Evolutionary conservation across 2,888 invertebrate genomes (phyloP), one percentile per base, ranked within the genome.

Genomic region (Taenaris catops): DNA sequence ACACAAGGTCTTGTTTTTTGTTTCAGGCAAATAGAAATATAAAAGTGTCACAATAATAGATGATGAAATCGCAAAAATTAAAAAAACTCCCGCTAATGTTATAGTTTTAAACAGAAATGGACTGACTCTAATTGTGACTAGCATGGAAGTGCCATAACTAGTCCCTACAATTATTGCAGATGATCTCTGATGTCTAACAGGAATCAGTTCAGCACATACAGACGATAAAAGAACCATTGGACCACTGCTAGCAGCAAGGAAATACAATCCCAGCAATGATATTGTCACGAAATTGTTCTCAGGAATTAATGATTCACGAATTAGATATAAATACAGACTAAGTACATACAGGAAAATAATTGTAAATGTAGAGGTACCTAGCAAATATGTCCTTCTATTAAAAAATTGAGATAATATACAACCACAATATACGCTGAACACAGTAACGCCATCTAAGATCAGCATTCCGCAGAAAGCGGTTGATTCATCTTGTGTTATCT

Each of bases 391-490:
- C 27, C 49, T 27, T 44, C 73, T 55, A 32, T 56, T 65, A 3
- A 69, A 20, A 41, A 63, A 47, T 40, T 58, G 70, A 6, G 65
- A 53, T 19, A 69, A 36, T 25, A 53, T 44, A 48, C 71, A 64
- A 8, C 70, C 73, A 8, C 62, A 23, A 49, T 70, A 71, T 58
- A 67, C 63, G 4, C 70, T 66, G 1, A 65, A 41, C 1, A 64
- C 48, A 1, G 58, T 60, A 0, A 63, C 40, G 1, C 55, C 58
- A 21, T 63, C 64, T 16, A 65, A 37, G 8, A 56, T 49, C 0
- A 63, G 28, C 58, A 65, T 62, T 2, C 55, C 61, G 9, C 21
- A 17, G 23, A 58, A 55, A 1, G 60, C 56, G 0, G 48, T 34
- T 1, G 44, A 29, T 24, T 58, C 53, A 34, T 29, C 49, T 8